Conservation (phyloP, 2,888 invertebrate genomes). For the Brenthis hecate region DNA sequence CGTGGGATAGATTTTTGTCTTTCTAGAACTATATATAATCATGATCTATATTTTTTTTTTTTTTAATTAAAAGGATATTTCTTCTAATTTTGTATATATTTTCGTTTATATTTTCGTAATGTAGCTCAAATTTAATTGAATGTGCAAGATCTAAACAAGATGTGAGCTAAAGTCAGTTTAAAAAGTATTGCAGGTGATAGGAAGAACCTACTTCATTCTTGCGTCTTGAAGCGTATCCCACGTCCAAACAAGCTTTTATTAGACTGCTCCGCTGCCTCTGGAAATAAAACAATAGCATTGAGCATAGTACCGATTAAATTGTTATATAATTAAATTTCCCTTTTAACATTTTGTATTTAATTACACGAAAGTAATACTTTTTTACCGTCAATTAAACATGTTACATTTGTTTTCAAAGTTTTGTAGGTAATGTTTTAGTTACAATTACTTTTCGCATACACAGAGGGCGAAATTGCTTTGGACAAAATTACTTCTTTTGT, state of each 20-base stretch:
- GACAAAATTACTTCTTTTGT: no score
- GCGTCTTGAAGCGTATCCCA: slow-evolving; percentile 29
- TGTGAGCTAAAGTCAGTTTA: slow-evolving; percentile 15
- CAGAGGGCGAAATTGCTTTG: no score
- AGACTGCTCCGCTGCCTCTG: slow-evolving; percentile 20
- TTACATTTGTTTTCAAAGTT: background rate
- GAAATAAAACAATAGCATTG: slow-evolving; percentile 26
- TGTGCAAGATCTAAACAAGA: background rate
- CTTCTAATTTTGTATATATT: no score
- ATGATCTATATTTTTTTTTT: no score
- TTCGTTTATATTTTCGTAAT: no score
- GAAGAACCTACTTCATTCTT: slow-evolving; percentile 21
- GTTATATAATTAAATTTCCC: slow-evolving; percentile 23
- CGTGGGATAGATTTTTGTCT: no score
- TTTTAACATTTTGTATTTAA: slow-evolving; percentile 26
- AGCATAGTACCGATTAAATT: slow-evolving; percentile 21
- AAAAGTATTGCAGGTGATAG: slow-evolving; percentile 14
- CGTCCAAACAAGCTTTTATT: slow-evolving; percentile 29
- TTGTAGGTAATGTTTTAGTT: no score
- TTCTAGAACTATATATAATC: no score
- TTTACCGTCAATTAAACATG: background rate
- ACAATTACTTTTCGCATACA: no score
- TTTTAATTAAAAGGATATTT: no score
- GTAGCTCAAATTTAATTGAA: background rate
- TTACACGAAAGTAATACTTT: slow-evolving; percentile 12